phyloP scores from a whole-genome alignment of 2,113 vertebrate species.

The Dicaeum eximium region DNA sequence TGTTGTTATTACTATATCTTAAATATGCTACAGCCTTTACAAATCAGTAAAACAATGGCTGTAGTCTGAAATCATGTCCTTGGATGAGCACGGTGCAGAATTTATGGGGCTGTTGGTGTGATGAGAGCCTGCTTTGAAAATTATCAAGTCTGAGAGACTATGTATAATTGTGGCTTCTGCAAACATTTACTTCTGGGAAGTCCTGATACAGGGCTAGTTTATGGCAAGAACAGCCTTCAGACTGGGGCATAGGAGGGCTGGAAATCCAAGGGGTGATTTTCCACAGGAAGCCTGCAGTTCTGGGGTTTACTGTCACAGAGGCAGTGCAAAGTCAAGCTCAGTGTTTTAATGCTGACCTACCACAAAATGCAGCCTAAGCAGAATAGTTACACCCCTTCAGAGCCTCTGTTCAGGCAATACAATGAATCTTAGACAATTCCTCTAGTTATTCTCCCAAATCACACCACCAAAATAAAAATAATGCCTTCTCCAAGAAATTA shows the following conservation, averaged over 20 bases:
- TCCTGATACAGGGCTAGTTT: accelerated
- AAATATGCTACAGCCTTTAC: not conserved
- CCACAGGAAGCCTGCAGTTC: accelerated
- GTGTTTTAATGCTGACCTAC: accelerated
- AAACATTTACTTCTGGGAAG: not conserved
- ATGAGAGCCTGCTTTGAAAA: not conserved
- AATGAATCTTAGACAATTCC: not conserved
- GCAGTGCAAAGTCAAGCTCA: accelerated
- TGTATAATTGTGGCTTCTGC: not conserved
- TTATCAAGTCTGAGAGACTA: accelerated
- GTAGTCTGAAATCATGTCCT: not conserved
- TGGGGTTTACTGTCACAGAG: accelerated
- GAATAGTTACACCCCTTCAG: not conserved
- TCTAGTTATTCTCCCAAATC: not conserved
- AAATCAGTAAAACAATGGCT: not conserved
- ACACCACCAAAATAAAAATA: not conserved
- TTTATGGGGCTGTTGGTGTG: not conserved
- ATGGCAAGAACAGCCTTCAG: not conserved
- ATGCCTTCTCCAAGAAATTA: not conserved
- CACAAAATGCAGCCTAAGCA: not conserved
- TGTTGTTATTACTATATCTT: not conserved
- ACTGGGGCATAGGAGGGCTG: not conserved
- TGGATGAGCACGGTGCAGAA: accelerated
- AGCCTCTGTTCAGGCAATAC: not conserved
- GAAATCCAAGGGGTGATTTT: not conserved